These are phyloP conservation scores for Suncus etruscus DNA, from an alignment of 2,113 vertebrate genomes.

Conservation along the genomic window DNA sequence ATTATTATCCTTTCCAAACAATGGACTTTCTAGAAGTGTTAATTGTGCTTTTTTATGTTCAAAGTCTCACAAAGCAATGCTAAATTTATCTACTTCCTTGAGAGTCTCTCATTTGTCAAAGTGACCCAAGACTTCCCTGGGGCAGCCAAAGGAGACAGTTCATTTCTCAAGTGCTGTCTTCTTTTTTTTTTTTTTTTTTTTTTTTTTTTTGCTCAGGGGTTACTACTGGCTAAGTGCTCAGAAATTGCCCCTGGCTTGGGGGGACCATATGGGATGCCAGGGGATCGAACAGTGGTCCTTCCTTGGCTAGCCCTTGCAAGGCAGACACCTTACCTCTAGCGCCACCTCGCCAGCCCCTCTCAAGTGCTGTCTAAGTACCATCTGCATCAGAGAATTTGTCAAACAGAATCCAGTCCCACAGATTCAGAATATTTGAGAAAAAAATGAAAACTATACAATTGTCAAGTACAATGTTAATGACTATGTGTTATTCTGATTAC, in stretches of 20 bases:
- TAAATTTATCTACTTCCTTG: slow-evolving; percentile 33
- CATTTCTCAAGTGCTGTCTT: slow-evolving; percentile 16
- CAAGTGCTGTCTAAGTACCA: slow-evolving; percentile 4
- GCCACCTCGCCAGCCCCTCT: too few species aligned
- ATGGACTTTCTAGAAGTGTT: slow-evolving; percentile 38
- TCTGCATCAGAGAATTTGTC: slow-evolving; percentile 18
- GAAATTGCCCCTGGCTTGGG: too few species aligned
- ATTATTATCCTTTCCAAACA: slow-evolving; percentile 44
- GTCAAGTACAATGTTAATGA: neutral
- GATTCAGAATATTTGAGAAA: neutral
- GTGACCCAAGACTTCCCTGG: slow-evolving; percentile 49
- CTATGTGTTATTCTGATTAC: neutral
- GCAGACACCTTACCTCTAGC: too few species aligned
- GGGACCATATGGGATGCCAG: too few species aligned
- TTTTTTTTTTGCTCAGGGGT: too few species aligned
- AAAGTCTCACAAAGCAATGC: slow-evolving; percentile 13
- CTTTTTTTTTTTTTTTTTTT: too few species aligned
- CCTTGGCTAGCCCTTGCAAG: too few species aligned
- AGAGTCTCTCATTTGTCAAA: slow-evolving; percentile 64
- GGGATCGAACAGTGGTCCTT: too few species aligned
- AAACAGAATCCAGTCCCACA: slow-evolving; percentile 9
- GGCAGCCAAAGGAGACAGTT: slow-evolving; percentile 18
- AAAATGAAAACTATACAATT: neutral
- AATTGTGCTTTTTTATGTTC: slow-evolving; percentile 14
- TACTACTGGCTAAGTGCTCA: too few species aligned